These are phyloP conservation scores for Choristoneura fumiferana DNA, from an alignment of 1,140 invertebrate genomes.

Conservation along the genomic window DNA sequence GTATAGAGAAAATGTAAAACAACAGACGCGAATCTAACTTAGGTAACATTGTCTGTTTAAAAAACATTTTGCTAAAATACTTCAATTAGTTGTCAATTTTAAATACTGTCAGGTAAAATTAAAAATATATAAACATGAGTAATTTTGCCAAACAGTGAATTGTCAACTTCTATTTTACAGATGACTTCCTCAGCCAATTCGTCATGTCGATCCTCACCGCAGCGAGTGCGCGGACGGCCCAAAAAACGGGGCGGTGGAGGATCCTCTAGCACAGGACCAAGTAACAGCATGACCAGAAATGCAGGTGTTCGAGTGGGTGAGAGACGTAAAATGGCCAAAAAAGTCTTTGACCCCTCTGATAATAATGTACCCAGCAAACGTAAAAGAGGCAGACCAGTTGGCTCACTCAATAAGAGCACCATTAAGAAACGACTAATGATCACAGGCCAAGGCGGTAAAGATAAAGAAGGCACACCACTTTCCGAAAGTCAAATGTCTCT, in stretches of 20 bases:
- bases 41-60: no score
- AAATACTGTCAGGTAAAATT: no score
- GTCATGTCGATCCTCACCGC: slow-evolving; percentile 71
- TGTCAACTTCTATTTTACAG: slow-evolving; percentile 39
- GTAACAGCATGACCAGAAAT: slow-evolving; percentile 56
- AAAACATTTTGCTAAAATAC: no score
- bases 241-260: slow-evolving; percentile 55
- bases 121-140: not conserved
- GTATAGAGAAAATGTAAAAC: no score
- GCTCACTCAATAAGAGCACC: slow-evolving; percentile 79
- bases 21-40: no score
- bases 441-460: slow-evolving; percentile 35
- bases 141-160: no score
- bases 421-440: slow-evolving; percentile 71
- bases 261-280: slow-evolving; percentile 56
- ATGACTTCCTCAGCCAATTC: slow-evolving; percentile 75
- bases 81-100: no score
- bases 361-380: slow-evolving; percentile 83
- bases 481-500: slow-evolving; percentile 69
- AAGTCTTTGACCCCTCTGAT: slow-evolving; percentile 89
- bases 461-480: slow-evolving; percentile 51
- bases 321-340: slow-evolving; percentile 81
- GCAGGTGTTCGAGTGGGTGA: slow-evolving; percentile 67
- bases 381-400: slow-evolving; percentile 81
- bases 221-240: slow-evolving; percentile 63